These are phyloP conservation scores for Pollachius pollachius DNA, from an alignment of 2,113 vertebrate genomes.

Conservation along the genomic window DNA sequence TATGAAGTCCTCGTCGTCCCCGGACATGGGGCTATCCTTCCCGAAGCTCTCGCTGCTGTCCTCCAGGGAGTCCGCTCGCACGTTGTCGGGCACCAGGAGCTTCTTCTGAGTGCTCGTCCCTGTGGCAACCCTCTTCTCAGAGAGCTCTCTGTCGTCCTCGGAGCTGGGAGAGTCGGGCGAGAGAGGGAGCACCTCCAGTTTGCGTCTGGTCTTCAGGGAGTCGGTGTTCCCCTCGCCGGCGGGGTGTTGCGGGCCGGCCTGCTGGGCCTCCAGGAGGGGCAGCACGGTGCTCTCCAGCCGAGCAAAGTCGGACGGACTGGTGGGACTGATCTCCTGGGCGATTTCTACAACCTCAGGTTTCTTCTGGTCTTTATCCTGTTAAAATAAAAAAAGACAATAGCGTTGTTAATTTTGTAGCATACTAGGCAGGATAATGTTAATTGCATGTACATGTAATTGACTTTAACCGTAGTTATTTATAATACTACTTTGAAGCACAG, in stretches of 20 bases:
- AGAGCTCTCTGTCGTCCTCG: slow-evolving; percentile 77
- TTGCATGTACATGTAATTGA: neutral
- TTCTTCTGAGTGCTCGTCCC: slow-evolving; percentile 62
- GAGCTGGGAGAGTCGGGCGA: slow-evolving; percentile 78
- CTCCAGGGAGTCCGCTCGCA: slow-evolving; percentile 85
- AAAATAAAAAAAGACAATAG: slow-evolving; percentile 57
- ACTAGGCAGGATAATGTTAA: neutral
- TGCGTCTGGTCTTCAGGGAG: slow-evolving; percentile 73
- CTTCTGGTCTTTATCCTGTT: slow-evolving; percentile 72
- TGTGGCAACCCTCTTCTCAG: slow-evolving; percentile 58
- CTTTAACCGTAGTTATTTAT: too few species aligned
- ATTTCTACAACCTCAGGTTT: slow-evolving; percentile 75
- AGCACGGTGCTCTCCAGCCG: slow-evolving; percentile 93
- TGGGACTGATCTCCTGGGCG: slow-evolving; percentile 79
- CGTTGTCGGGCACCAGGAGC: slow-evolving; percentile 70
- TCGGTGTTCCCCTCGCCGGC: slow-evolving; percentile 61
- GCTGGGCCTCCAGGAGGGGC: slow-evolving; percentile 91
- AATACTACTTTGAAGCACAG: too few species aligned
- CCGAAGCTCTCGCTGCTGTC: slow-evolving; percentile 93
- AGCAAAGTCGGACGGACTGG: slow-evolving; percentile 88
- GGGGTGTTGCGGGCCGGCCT: slow-evolving; percentile 73
- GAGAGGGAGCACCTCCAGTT: slow-evolving; percentile 75
- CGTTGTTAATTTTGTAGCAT: neutral
- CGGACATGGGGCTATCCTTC: slow-evolving; percentile 85
- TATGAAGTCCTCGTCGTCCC: slow-evolving; percentile 92